Conservation (phyloP, 1,140 invertebrate species). For the Mesaphorura yosii region DNA sequence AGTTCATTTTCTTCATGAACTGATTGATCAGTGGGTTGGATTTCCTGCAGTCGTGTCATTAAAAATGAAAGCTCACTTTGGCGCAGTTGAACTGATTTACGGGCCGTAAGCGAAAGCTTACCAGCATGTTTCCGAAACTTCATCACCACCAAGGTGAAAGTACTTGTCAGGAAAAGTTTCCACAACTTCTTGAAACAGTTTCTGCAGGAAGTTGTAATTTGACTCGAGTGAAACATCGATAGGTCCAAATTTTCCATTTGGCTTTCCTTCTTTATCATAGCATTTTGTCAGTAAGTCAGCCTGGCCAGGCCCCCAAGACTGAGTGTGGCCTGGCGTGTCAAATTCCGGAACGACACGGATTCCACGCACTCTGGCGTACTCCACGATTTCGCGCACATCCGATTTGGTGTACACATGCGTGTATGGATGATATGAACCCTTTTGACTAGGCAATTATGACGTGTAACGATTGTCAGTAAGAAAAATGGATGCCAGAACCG, state of each 20-base stretch:
- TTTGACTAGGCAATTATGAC: slow-evolving; percentile 38
- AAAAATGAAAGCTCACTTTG: slow-evolving; percentile 14
- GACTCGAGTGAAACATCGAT: slow-evolving; percentile 55
- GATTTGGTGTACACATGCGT: slow-evolving; percentile 54
- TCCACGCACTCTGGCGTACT: slow-evolving; percentile 65
- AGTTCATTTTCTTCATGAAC: slow-evolving; percentile 55
- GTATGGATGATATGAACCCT: slow-evolving; percentile 56
- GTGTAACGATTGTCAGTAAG: no score
- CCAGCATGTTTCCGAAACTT: slow-evolving; percentile 80
- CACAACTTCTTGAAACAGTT: slow-evolving; percentile 57
- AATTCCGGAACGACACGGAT: slow-evolving; percentile 84
- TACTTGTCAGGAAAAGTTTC: slow-evolving; percentile 61
- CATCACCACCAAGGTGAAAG: slow-evolving; percentile 81
- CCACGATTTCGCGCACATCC: slow-evolving; percentile 54
- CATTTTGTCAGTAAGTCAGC: slow-evolving; percentile 59
- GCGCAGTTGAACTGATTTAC: not conserved
- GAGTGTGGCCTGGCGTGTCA: slow-evolving; percentile 79
- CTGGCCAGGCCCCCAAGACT: slow-evolving; percentile 64
- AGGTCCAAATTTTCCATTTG: slow-evolving; percentile 55
- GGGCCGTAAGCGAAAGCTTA: slow-evolving; percentile 35
- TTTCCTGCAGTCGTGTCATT: slow-evolving; percentile 47
- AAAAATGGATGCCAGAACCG: not conserved
- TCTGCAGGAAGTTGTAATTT: slow-evolving; percentile 55
- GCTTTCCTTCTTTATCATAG: slow-evolving; percentile 39
- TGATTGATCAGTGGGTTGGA: slow-evolving; percentile 56